Base-by-base conservation (phyloP, 2,113 vertebrate species). In the Hemicordylus capensis region DNA sequence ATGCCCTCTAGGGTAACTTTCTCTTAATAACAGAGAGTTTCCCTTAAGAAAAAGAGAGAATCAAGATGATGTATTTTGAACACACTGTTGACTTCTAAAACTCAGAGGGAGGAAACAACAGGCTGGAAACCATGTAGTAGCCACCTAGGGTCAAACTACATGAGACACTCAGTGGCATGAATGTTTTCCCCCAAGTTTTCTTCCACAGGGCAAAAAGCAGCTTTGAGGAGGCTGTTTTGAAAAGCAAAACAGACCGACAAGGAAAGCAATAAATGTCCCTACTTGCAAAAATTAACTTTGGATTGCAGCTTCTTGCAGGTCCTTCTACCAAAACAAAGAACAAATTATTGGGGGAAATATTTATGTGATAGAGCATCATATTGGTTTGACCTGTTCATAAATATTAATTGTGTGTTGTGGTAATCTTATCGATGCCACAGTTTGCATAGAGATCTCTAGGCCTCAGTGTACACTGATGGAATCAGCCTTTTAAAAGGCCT, bases 1-100 rank as follows among this genome's bases (percentile, higher is more conserved):
- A 89, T 79, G 42, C 5, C 44, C 81, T 85, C 83, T 90, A 85
- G 74, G 80, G 79, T 80, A 85, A 90, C 91, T 90, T 89, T 73
- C 73, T 86, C 88, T 88, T 87, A 90, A 92, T 83, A 90, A 91
- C 73, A 87, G 4, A 7, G 24, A 87, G 42, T 15, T 84, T 8
- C 83, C n/a, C 20, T 46, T 1, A 22, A 19, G 67, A 46, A 61
- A 74, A 66, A 51, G 70, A 76, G n/a, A 56, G 76, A 58, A 66
- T 81, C 37, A 44, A 22, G 37, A 58, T 4, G 51, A 24, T 42
- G 51, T 63, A 48, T 73, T 83, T 42, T 31, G 67, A 61, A 74
- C 37, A 24, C n/a, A 34, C 28, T 6, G 19, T 6, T 56, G 24
- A 46, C 44, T 77, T 78, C 59, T 34, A 34, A 70, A 69, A 44